Conservation (phyloP, 2,888 invertebrate species). For the Plebejus melissa region DNA sequence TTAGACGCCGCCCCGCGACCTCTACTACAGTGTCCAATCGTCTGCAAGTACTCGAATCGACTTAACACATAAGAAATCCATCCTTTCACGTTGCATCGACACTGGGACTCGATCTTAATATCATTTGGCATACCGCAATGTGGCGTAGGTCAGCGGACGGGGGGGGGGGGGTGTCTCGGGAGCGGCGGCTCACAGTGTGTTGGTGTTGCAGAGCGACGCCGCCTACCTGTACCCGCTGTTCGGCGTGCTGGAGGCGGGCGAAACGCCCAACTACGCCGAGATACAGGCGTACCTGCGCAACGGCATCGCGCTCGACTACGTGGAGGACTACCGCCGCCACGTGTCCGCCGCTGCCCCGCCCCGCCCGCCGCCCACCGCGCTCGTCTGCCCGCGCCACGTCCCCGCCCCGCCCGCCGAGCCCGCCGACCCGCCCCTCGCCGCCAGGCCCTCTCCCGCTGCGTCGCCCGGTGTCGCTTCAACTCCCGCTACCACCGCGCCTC, state of each 20-base stretch:
- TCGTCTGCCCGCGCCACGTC: constrained; percentile 28
- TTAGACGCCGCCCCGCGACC: constrained; percentile 1
- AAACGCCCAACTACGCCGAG: constrained; percentile 64
- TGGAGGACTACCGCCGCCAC: constrained; percentile 61
- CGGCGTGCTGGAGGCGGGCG: constrained; percentile 72
- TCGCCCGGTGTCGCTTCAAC: neutral
- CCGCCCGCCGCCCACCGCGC: constrained; percentile 30
- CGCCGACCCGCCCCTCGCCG: constrained; percentile 20
- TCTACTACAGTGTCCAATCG: neutral
- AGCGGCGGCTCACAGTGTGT: constrained; percentile 24
- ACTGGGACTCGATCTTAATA: neutral
- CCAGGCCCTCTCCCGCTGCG: constrained; percentile 22
- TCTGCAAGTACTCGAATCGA: neutral
- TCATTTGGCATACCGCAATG: no score
- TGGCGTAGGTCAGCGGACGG: neutral
- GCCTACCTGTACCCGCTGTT: constrained; percentile 75
- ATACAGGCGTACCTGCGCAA: constrained; percentile 59
- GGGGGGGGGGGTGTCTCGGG: neutral
- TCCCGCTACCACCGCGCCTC: neutral
- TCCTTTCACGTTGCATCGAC: neutral
- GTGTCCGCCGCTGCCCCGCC: constrained; percentile 50
- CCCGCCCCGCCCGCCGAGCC: constrained; percentile 26
- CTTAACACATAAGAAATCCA: neutral
- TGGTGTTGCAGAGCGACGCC: constrained; percentile 56
- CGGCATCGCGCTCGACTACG: constrained; percentile 66